A percentile compares a stretch with the other conserved stretches of the same genome.
Evolutionary conservation across 2,888 invertebrate genomes (phyloP).

Genomic region (Archips xylosteana): DNA sequence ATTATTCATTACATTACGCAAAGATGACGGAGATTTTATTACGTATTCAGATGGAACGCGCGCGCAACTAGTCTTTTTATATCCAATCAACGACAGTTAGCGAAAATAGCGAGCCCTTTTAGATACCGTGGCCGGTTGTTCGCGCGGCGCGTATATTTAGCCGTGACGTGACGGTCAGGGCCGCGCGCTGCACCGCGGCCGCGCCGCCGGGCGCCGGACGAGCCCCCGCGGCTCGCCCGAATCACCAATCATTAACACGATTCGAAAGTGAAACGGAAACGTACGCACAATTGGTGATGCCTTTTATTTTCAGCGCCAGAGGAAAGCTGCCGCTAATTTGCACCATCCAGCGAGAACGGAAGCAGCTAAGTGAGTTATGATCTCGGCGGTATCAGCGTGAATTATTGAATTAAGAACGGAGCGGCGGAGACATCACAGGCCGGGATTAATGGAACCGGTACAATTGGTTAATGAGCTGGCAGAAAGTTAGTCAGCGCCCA

Average conservation of each 20-base stretch:
- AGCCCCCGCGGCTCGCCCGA: constrained; percentile 6
- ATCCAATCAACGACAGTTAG: constrained; percentile 30
- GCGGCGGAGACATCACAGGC: constrained; percentile 31
- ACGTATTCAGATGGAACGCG: constrained; percentile 10
- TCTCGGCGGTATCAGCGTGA: constrained; percentile 22
- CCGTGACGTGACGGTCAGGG: constrained; percentile 67
- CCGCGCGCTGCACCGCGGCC: constrained; percentile 47
- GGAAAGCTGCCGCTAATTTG: constrained; percentile 33
- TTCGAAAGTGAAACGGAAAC: constrained; percentile 42
- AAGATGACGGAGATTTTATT: not conserved
- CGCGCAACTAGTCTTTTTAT: constrained; percentile 30
- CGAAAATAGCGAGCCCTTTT: constrained; percentile 40
- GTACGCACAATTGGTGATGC: constrained; percentile 32
- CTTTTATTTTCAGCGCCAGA: constrained; percentile 28
- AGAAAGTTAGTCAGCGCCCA: constrained; percentile 40
- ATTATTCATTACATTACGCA: too few species aligned
- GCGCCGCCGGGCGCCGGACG: constrained; percentile 5
- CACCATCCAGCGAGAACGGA: constrained; percentile 20
- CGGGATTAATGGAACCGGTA: constrained; percentile 37
- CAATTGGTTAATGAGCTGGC: constrained; percentile 42
- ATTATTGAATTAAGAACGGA: constrained; percentile 40
- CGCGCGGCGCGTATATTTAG: constrained; percentile 60
- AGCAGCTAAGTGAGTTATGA: constrained; percentile 36
- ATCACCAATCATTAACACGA: constrained; percentile 1
- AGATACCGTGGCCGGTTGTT: constrained; percentile 27